Evolutionary conservation across 2,797 vertebrate genomes (phyloP), one percentile per base, ranked within the genome.

Genomic region (Myotis findleyi): DNA sequence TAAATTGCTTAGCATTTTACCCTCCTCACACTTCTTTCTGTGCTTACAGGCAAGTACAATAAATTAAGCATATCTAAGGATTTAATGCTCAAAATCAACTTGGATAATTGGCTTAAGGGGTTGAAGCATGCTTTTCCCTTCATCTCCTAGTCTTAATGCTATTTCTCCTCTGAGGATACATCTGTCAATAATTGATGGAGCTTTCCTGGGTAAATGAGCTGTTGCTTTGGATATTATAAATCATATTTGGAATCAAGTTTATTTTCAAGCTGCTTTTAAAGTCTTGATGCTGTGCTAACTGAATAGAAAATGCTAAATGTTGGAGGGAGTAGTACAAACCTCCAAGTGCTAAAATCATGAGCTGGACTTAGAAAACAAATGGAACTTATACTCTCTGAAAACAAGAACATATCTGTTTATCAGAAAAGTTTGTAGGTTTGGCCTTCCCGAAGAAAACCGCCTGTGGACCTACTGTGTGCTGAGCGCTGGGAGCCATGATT

Each of bases 51-150:
- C 96, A 95, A 75, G 92, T 95, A 96, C 72, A 98, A 95, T 96
- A 97, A 98, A 98, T 98, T 98, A 96, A 93, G 80, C 92, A 91
- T 93, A 97, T 97, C 92, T 97, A 95, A 98, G 86, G 95, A 98
- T 95, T 94, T 90, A 97, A 93, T 93, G 84, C 93, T 97, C 89
- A 97, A 81, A 98, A 97, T 97, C 91, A 97, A 97, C 92, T 97
- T 93, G 82, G 44, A 77, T 97, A 98, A 98, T 98, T 98, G 93
- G 83, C 96, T 98, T 97, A 95, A 95, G 95, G 94, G 97, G 73
- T 94, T 97, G 76, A 96, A 96, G 44, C 27, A 33, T 81, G 85
- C n/a, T 95, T 96, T 97, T 96, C 93, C n/a, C 85, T 96, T 76
- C 51, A 7, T 95, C 86, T 97, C 79, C 71, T 33, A 94, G 95